A percentile compares a stretch with the other conserved stretches of the same genome.
Conservation (phyloP, 2,113 vertebrate species). For the Percina caprodes region DNA sequence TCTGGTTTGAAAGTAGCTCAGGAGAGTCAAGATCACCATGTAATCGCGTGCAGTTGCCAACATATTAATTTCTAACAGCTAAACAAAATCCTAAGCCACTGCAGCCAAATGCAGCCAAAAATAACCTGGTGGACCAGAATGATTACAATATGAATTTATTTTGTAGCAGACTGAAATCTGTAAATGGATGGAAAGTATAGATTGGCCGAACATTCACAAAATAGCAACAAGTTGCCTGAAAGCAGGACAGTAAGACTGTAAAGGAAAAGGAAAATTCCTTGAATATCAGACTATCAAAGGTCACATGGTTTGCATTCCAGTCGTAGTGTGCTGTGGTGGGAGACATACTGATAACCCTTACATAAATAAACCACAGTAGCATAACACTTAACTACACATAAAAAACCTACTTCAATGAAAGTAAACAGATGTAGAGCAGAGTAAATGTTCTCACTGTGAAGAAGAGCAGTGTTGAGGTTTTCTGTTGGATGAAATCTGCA, state of each 20-base stretch:
- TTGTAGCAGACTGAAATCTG: not conserved
- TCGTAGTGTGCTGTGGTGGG: not conserved
- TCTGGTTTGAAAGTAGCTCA: conserved; percentile 71
- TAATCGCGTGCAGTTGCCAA: conserved; percentile 69
- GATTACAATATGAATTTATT: not conserved
- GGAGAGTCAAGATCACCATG: conserved; percentile 66
- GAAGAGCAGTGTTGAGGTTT: not conserved
- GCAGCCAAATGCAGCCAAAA: conserved; percentile 45
- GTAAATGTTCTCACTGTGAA: not conserved
- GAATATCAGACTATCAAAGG: not conserved
- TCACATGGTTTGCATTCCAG: conserved; percentile 36
- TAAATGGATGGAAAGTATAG: not conserved
- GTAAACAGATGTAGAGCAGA: not conserved
- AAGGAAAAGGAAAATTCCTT: not conserved
- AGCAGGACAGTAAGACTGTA: not conserved
- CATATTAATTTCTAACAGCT: conserved; percentile 64
- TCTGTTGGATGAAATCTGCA: no score
- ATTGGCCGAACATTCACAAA: not conserved
- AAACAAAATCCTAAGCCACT: conserved; percentile 50
- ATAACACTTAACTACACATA: not conserved
- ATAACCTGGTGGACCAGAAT: conserved; percentile 7
- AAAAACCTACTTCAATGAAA: not conserved
- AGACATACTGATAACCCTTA: not conserved
- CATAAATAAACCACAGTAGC: not conserved
- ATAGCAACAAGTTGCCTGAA: not conserved